Evolutionary conservation across 2,797 vertebrate species (phyloP), one percentile per base, ranked within the genome.

Genomic region (Parauchenoglanis ngamensis): DNA sequence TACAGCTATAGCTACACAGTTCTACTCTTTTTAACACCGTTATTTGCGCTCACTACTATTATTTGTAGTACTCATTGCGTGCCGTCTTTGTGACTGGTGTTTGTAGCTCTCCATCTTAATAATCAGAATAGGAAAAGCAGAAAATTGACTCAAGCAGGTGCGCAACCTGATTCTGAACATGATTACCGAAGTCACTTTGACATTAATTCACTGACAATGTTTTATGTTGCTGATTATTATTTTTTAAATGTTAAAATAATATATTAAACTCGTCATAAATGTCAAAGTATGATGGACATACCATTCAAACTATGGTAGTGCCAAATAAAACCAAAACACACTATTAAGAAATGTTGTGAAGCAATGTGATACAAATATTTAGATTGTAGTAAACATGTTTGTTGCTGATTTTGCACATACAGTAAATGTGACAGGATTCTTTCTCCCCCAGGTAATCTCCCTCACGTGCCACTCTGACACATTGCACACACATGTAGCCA

Each of bases 401-500:
- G 72, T 52, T 46, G 44, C 23, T 52, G 23, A 49, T 75, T 76
- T 54, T 28, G 46, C 72, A 52, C 46, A 1, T 49, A 7, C 3
- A 49, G 23, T 68, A 28, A 31, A 35, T 68, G 28, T 15, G 13
- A 68, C 23, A 4, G 12, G 35, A 68, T 52, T 56, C 0, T 2
- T 40, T 80, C 40, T 61, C 13, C 35, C 35, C 35, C 35, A 35
- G 35, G 35, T 35, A 35, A 35, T 49, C 8, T n/a, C 2, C 25
- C 13, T 72, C 35, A 61, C 76, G 4, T 56, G 28, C 57, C 23
- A 35, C 88, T 86, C 63, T 57, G 49, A 81, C 85, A 88, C 59
- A 87, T 57, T 80, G 86, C 85, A 54, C 25, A 68, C 90, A 78
- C 56, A 75, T 87, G 87, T n/a, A 46, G 35, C 80, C 86, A 87